These are phyloP conservation scores for Diabrotica undecimpunctata DNA, from an alignment of 1,140 invertebrate species.

Conservation along the genomic window DNA sequence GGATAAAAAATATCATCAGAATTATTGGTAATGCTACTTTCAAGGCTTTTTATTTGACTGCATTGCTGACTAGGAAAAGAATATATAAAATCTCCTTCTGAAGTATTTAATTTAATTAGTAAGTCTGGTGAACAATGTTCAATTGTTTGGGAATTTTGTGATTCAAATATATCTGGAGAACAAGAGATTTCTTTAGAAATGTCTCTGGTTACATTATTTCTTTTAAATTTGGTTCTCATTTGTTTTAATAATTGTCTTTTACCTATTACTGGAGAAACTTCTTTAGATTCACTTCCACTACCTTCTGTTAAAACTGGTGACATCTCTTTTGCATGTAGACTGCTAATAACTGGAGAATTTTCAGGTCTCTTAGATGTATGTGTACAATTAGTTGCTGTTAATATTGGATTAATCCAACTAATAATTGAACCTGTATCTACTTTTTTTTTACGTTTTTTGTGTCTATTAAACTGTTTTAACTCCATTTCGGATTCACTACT, in stretches of 20 bases:
- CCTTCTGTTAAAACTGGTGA: constrained; percentile 17
- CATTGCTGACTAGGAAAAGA: too few relatives aligned
- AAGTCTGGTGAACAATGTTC: background rate
- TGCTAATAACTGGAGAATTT: constrained; percentile 20
- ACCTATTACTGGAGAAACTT: constrained; percentile 25
- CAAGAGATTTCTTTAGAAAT: background rate
- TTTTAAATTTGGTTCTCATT: constrained; percentile 16
- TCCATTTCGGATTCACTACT: constrained; percentile 27
- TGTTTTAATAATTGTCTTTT: constrained; percentile 16
- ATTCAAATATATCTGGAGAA: too few relatives aligned
- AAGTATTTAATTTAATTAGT: too few relatives aligned
- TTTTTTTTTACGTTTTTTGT: too few relatives aligned
- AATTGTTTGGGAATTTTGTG: background rate
- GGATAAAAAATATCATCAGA: constrained; percentile 11
- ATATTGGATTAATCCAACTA: too few relatives aligned
- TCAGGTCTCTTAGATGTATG: background rate
- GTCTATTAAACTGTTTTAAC: background rate
- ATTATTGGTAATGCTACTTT: background rate
- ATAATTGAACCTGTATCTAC: too few relatives aligned
- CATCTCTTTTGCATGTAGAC: constrained; percentile 14
- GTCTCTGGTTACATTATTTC: constrained; percentile 10
- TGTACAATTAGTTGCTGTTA: background rate
- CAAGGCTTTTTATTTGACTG: too few relatives aligned
- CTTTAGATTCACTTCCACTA: background rate
- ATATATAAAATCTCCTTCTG: too few relatives aligned